These are phyloP conservation scores for Lepus timidus DNA, from an alignment of 2,113 vertebrate genomes.

Conservation along the genomic window DNA sequence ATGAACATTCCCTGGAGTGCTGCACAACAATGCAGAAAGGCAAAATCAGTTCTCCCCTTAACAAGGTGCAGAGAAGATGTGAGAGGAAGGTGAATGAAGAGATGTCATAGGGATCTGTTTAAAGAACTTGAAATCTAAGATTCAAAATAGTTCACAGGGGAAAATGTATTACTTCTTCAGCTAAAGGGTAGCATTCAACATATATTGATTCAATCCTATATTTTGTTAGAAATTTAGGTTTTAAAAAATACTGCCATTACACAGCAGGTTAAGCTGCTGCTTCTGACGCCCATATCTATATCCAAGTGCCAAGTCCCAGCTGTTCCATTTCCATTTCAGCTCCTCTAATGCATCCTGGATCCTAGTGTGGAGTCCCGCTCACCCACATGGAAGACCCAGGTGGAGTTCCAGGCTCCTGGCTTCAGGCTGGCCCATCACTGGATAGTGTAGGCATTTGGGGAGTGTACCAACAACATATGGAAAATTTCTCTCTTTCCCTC, in stretches of 20 bases:
- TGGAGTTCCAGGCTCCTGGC: too few relatives aligned
- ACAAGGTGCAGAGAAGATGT: background rate
- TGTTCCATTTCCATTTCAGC: too few relatives aligned
- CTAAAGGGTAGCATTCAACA: background rate
- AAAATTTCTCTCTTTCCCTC: too few relatives aligned
- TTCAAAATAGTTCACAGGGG: background rate
- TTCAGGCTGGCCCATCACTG: too few relatives aligned
- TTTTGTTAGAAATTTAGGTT: constrained; percentile 30
- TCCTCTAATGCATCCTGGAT: too few relatives aligned
- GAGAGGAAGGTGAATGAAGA: background rate
- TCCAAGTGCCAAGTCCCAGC: too few relatives aligned
- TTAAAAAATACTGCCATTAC: background rate
- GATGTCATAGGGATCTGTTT: background rate
- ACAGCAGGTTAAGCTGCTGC: too few relatives aligned
- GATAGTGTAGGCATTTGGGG: too few relatives aligned
- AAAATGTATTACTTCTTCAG: background rate
- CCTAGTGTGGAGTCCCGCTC: too few relatives aligned
- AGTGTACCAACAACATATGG: too few relatives aligned
- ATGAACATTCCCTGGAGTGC: background rate
- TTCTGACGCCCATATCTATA: too few relatives aligned
- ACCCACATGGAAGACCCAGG: too few relatives aligned
- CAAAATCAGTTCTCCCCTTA: background rate
- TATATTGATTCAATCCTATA: constrained; percentile 16
- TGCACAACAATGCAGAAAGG: accelerated
- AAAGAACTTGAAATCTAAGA: background rate